Base-by-base conservation (phyloP, 2,113 vertebrate species). In the Corydoras sp. region DNA sequence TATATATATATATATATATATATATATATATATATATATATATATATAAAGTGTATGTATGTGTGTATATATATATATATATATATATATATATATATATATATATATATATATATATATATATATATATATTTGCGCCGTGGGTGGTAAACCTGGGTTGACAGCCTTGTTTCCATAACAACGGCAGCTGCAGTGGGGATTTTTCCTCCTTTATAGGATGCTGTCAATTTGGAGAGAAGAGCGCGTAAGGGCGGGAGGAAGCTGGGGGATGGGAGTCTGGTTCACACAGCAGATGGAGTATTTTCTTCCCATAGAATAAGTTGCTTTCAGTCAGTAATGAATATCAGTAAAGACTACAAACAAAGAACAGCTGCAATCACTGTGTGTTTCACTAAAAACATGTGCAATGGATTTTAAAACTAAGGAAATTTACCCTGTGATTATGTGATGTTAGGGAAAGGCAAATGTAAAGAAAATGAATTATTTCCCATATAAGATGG, bases 141-240 rank as follows among this genome's bases (percentile, higher is more conserved):
- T 3, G n/a, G 61, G 76, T 66, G 71, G 65, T 73, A 71, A 58
- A 55, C 70, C 67, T 65, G 32, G 14, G 55, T 69, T 62, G 73
- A 76, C 73, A 68, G 64, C 64, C 65, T 68, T 72, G 80, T 82
- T 81, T 80, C 76, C 76, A 72, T 80, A 76, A 73, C 74, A 69
- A 81, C 65, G 10, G 78, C 76, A 78, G 77, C 77, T 80, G 77
- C 80, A 77, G 65, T 65, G 49, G 75, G 29, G 62, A 24, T 74
- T 62, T 76, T 71, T 70, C 31, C 58, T 68, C 69, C 62, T 71
- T 71, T 31, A 68, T 18, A 35, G 59, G 35, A 64, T 62, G 61
- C 59, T 76, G 76, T 51, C 53, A 73, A 29, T 68, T 79, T 63
- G 51, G 11, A 14, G 13, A 53, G 31, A 9, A 69, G 62, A 64